phyloP scores from a whole-genome alignment of 2,888 invertebrate species.

The Scelioninae gen. 1 region DNA sequence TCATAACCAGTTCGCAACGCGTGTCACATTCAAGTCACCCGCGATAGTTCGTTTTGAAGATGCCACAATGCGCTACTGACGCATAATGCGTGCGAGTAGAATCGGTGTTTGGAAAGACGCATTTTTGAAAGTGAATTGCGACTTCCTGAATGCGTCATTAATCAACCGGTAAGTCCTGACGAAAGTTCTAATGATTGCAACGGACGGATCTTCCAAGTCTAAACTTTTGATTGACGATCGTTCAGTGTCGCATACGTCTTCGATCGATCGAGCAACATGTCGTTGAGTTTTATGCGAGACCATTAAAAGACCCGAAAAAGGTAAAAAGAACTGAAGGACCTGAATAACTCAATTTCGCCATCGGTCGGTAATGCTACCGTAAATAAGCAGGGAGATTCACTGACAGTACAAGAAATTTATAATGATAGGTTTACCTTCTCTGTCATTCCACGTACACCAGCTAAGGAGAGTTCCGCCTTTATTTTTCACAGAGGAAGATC shows the following conservation, averaged over 20 bases:
- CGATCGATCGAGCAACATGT: background rate
- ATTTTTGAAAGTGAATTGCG: conserved; percentile 1
- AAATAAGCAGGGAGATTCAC: background rate
- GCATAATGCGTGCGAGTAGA: background rate
- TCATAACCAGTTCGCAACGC: conserved; percentile 1
- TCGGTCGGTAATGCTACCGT: background rate
- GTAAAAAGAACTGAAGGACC: background rate
- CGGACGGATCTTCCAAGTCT: background rate
- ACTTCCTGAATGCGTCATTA: no score
- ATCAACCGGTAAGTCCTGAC: no score
- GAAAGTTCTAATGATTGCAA: no score
- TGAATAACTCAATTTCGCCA: conserved; percentile 11
- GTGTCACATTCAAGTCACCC: background rate
- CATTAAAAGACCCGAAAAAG: conserved; percentile 6
- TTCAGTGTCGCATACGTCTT: background rate
- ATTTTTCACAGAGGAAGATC: conserved; percentile 27
- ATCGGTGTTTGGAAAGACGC: background rate
- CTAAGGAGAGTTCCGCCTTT: conserved; percentile 35
- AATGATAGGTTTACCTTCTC: conserved; percentile 79
- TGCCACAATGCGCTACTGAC: background rate
- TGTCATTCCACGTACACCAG: conserved; percentile 81
- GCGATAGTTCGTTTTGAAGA: background rate
- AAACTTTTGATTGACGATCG: background rate
- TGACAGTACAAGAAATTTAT: background rate
- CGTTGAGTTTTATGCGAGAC: background rate